Conservation (phyloP, 2,797 vertebrate species). For the Diglossa cyanea region DNA sequence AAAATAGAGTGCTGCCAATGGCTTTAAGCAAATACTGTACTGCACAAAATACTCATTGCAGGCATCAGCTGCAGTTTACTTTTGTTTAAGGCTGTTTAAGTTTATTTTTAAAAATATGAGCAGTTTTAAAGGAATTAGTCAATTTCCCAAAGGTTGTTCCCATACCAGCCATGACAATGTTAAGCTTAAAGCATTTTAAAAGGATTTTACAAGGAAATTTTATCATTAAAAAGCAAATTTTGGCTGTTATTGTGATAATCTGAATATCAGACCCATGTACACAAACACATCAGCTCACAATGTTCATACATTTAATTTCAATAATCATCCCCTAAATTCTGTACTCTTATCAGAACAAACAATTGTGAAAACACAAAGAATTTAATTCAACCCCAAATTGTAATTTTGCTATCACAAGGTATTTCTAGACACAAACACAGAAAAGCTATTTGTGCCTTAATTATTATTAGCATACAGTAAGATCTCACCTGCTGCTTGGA, state of each 20-base stretch:
- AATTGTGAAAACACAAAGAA: background rate
- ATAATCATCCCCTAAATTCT: background rate
- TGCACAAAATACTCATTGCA: background rate
- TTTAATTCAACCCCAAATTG: background rate
- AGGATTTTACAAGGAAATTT: background rate
- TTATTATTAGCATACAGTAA: background rate
- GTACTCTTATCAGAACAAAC: background rate
- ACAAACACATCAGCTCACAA: background rate
- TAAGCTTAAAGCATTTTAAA: background rate
- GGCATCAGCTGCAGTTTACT: background rate
- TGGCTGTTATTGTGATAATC: background rate
- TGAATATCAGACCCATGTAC: background rate
- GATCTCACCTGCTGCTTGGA: background rate
- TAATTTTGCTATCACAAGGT: background rate
- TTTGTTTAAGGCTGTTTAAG: background rate
- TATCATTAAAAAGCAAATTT: background rate
- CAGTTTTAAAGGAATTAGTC: background rate
- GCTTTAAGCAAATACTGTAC: background rate
- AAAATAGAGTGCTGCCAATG: background rate
- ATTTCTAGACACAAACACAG: background rate
- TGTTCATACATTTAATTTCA: background rate
- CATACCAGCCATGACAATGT: accelerated
- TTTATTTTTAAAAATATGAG: background rate
- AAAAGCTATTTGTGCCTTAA: background rate
- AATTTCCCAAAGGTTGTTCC: background rate